phyloP scores from a whole-genome alignment of 2,113 vertebrate genomes.

The Indicator indicator region DNA sequence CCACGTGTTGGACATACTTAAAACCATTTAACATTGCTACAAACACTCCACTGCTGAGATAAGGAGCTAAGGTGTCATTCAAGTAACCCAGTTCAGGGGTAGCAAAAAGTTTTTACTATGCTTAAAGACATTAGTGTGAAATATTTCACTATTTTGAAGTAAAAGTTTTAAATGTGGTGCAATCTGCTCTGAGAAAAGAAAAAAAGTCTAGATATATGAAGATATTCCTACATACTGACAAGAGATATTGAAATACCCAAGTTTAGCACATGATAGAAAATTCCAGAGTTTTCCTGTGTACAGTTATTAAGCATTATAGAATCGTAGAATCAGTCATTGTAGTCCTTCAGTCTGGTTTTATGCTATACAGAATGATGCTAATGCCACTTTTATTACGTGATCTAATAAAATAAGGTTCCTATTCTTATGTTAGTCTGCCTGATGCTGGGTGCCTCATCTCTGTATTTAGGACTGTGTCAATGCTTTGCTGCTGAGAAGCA shows the following conservation, averaged over 20 bases:
- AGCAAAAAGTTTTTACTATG: neutral
- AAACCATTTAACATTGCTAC: neutral
- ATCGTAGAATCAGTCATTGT: too few species aligned
- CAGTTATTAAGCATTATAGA: fast-evolving
- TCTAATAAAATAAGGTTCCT: neutral
- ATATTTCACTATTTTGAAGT: neutral
- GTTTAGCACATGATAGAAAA: neutral
- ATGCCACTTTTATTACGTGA: neutral
- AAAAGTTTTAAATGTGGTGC: neutral
- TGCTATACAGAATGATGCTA: neutral
- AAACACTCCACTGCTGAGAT: neutral
- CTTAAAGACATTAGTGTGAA: neutral
- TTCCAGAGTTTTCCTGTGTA: neutral
- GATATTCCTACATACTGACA: neutral
- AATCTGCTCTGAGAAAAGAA: neutral
- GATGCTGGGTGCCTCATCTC: neutral
- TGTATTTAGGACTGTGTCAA: neutral
- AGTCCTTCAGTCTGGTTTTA: neutral
- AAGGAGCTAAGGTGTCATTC: neutral
- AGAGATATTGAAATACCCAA: neutral
- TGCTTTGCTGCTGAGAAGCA: neutral
- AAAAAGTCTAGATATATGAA: neutral
- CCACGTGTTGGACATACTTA: too few species aligned
- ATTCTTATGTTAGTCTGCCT: neutral
- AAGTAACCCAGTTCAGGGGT: neutral